Conservation (phyloP, 2,113 vertebrate genomes). For the Apodemus speciosus region DNA sequence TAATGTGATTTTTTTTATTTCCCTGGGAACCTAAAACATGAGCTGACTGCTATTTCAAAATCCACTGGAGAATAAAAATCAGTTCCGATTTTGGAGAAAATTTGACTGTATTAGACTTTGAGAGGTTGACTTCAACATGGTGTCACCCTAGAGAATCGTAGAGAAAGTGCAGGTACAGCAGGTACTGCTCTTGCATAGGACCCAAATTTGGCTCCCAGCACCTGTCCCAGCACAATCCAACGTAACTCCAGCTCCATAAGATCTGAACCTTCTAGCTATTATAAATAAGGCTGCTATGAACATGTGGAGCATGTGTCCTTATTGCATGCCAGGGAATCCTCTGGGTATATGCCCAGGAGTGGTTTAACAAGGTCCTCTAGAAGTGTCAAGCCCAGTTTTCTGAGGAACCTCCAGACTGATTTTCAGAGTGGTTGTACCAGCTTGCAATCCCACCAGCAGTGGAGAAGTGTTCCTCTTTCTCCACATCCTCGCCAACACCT, state of each 20-base stretch:
- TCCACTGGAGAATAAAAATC: neutral
- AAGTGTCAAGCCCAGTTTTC: no score
- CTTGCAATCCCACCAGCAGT: no score
- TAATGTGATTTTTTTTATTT: neutral
- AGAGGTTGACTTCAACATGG: neutral
- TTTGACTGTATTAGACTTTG: neutral
- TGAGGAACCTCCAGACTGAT: no score
- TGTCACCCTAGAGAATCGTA: neutral
- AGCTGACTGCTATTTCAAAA: conserved; percentile 6
- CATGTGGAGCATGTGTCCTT: no score
- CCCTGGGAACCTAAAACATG: neutral
- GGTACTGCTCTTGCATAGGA: neutral
- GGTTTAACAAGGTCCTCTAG: no score
- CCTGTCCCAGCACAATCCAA: neutral
- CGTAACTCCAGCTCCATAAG: neutral
- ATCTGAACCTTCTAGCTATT: neutral
- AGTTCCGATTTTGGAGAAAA: neutral
- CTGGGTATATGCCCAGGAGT: no score
- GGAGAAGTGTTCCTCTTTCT: no score
- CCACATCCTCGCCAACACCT: no score
- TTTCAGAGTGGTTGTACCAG: no score
- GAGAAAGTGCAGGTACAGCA: neutral
- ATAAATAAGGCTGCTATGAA: no score
- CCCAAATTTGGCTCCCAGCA: neutral
- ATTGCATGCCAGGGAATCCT: no score